Percentiles rank a stretch among this genome's conserved stretches.
Conservation (phyloP, 2,113 vertebrate genomes). For the Gopherus flavomarginatus region DNA sequence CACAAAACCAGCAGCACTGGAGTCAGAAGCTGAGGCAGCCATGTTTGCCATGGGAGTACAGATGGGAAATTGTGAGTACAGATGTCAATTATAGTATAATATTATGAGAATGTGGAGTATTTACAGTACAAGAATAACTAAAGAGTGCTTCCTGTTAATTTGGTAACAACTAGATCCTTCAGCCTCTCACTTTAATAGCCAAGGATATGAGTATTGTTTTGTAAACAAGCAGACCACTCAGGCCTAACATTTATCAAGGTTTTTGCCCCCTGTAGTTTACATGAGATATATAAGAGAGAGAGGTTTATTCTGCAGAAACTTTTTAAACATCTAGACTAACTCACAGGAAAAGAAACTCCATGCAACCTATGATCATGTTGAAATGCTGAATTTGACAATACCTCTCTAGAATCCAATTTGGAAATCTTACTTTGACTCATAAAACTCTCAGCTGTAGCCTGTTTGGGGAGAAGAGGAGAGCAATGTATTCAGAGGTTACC, state of each 20-base stretch:
- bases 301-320: neutral
- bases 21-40: neutral
- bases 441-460: neutral
- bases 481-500: neutral
- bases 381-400: neutral
- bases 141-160: neutral
- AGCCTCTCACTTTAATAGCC: neutral
- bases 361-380: neutral
- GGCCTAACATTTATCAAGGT: neutral
- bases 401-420: neutral
- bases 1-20: neutral
- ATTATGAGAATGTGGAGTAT: rapidly evolving
- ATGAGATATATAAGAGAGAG: neutral
- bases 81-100: neutral
- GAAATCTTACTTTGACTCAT: neutral
- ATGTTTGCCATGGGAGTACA: neutral
- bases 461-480: rapidly evolving
- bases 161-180: neutral
- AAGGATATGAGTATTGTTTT: neutral
- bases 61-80: neutral
- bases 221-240: neutral
- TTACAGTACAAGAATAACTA: neutral
- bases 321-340: neutral
- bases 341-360: neutral
- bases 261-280: neutral